Evolutionary conservation across 1,140 invertebrate genomes (phyloP).

Genomic region (Xylocopa sonorina): DNA sequence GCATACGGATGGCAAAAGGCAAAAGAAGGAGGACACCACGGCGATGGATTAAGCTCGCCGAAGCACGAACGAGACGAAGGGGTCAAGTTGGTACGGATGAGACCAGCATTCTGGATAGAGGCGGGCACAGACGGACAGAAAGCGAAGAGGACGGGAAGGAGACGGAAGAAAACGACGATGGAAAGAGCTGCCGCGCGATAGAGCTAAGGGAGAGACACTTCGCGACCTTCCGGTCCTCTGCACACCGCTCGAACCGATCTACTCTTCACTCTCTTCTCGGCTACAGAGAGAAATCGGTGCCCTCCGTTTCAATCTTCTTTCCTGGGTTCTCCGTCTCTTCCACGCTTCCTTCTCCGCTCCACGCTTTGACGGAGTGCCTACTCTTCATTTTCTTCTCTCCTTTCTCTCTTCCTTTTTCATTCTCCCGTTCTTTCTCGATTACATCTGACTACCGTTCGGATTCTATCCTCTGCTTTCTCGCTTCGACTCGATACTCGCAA

Average conservation of each 20-base stretch:
- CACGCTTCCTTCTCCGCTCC: background rate
- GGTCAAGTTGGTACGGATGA: constrained; percentile 68
- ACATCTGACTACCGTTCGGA: too few species aligned
- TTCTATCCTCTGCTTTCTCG: background rate
- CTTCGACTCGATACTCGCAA: constrained; percentile 11
- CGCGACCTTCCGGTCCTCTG: constrained; percentile 34
- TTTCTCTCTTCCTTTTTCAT: constrained; percentile 34
- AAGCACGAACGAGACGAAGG: constrained; percentile 66
- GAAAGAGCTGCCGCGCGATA: background rate
- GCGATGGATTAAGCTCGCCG: constrained; percentile 64
- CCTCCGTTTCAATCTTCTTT: constrained; percentile 10
- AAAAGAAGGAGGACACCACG: constrained; percentile 51
- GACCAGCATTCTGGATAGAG: constrained; percentile 66
- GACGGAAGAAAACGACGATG: constrained; percentile 6
- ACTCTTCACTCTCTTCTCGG: constrained; percentile 21
- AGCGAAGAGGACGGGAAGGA: constrained; percentile 24
- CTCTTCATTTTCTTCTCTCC: background rate
- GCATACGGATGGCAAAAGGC: constrained; percentile 35
- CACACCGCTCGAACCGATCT: constrained; percentile 41
- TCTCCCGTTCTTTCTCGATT: background rate
- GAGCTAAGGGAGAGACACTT: constrained; percentile 39
- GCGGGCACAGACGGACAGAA: constrained; percentile 40
- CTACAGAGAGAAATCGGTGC: constrained; percentile 43
- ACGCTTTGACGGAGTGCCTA: too few species aligned
- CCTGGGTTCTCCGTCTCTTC: too few species aligned